These are phyloP conservation scores for Mesorhabditis spiculigera DNA, from an alignment of 2,888 invertebrate species.

Conservation along the genomic window DNA sequence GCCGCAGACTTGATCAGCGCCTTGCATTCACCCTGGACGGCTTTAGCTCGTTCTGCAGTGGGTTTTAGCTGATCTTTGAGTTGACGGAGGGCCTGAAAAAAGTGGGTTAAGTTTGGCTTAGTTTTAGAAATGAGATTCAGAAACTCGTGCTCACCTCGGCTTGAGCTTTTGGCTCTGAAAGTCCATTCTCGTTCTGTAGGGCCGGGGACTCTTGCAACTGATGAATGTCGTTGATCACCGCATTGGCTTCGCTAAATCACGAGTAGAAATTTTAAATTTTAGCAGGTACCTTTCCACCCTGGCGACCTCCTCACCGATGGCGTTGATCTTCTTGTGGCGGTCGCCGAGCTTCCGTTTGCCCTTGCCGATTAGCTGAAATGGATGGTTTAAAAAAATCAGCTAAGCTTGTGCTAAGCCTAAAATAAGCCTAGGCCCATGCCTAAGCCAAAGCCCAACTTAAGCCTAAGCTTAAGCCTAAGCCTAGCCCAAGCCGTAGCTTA, in stretches of 20 bases:
- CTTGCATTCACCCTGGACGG: conserved; percentile 80
- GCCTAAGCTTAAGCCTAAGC: too few species aligned
- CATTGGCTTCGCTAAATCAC: conserved; percentile 15
- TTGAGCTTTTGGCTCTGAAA: conserved; percentile 28
- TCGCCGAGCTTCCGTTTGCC: conserved; percentile 30
- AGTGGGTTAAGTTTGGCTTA: neutral
- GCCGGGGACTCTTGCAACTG: conserved; percentile 8
- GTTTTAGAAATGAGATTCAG: too few species aligned
- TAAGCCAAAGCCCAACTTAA: too few species aligned
- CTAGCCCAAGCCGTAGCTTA: too few species aligned
- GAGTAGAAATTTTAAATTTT: neutral
- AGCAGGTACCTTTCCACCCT: conserved; percentile 17
- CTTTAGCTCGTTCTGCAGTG: conserved; percentile 62
- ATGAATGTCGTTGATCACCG: conserved; percentile 13
- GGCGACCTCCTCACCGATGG: conserved; percentile 27
- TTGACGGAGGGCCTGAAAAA: conserved; percentile 8
- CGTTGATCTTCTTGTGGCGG: conserved; percentile 33
- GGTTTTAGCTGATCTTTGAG: conserved; percentile 32
- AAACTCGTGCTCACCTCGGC: conserved; percentile 21
- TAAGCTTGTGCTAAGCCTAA: too few species aligned
- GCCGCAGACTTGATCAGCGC: conserved; percentile 82
- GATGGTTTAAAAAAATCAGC: conserved; percentile 1
- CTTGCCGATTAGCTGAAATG: conserved; percentile 25
- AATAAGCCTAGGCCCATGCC: too few species aligned
- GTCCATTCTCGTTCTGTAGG: conserved; percentile 21